These are phyloP conservation scores for Pipistrellus pygmaeus DNA, from an alignment of 2,797 vertebrate genomes.

Conservation along the genomic window DNA sequence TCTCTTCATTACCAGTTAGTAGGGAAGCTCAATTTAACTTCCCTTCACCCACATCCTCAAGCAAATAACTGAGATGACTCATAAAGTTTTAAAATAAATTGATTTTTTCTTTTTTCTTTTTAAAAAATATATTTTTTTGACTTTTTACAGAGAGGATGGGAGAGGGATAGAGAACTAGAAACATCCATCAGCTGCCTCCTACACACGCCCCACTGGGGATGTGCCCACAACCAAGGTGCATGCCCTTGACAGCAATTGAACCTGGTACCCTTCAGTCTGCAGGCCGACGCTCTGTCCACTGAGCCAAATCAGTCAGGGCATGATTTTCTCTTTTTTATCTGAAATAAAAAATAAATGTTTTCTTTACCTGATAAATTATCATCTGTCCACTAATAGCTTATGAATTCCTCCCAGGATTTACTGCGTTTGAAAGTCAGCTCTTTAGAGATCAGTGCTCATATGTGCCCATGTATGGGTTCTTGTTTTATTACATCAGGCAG, in stretches of 20 bases:
- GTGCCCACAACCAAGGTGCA: too few species aligned
- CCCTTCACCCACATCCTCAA: not conserved
- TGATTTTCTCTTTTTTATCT: constrained; percentile 50
- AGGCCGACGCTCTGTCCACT: too few species aligned
- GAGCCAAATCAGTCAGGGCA: too few species aligned
- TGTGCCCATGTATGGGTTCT: not conserved
- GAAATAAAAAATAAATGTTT: constrained; percentile 29
- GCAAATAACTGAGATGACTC: constrained; percentile 5
- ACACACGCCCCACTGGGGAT: too few species aligned
- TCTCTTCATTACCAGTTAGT: not conserved
- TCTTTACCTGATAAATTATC: not conserved
- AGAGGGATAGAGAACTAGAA: too few species aligned
- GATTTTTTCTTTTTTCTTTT: constrained; percentile 58
- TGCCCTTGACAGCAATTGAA: too few species aligned
- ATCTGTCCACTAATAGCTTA: not conserved
- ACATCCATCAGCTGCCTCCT: too few species aligned
- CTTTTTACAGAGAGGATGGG: too few species aligned
- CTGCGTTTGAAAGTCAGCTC: not conserved
- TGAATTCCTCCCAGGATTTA: not conserved
- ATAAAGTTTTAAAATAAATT: constrained; percentile 18
- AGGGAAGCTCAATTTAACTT: not conserved
- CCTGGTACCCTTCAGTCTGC: too few species aligned
- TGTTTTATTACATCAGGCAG: not conserved
- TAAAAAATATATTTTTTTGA: too few species aligned
- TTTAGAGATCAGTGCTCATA: not conserved